These are phyloP conservation scores for Dione juno DNA, from an alignment of 2,888 invertebrate genomes.

Conservation along the genomic window DNA sequence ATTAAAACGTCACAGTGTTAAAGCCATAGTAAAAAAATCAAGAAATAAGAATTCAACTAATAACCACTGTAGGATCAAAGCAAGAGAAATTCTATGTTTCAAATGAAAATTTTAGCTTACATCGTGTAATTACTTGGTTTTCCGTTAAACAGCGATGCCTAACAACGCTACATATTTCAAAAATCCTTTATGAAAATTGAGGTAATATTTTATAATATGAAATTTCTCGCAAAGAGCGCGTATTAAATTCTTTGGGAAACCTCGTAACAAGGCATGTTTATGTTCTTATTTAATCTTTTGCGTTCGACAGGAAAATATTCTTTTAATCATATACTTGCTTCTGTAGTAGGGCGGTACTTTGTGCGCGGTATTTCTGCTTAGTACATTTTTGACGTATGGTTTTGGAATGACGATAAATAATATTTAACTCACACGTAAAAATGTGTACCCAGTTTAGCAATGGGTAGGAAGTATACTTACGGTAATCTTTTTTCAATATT, in stretches of 20 bases:
- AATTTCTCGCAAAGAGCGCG: constrained; percentile 28
- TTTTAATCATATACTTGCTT: constrained; percentile 20
- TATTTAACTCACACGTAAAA: not conserved
- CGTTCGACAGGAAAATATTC: constrained; percentile 32
- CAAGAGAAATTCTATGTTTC: not conserved
- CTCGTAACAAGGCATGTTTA: constrained; percentile 33
- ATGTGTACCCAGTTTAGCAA: no score
- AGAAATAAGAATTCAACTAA: not conserved
- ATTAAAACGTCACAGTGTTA: no score
- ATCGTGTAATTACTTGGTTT: constrained; percentile 14
- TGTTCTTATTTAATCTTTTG: constrained; percentile 34
- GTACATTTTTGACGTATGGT: constrained; percentile 19
- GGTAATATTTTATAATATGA: constrained; percentile 30
- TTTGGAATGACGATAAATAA: constrained; percentile 3
- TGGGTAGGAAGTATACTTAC: no score
- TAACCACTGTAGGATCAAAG: not conserved
- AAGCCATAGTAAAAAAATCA: not conserved
- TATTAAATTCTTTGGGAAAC: constrained; percentile 35
- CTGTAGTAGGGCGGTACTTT: not conserved
- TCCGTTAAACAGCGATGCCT: constrained; percentile 12
- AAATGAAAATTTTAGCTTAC: not conserved
- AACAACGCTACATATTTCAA: constrained; percentile 21
- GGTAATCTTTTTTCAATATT: no score
- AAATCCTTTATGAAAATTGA: constrained; percentile 29
- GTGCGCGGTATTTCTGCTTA: constrained; percentile 4